Evolutionary conservation across 1,140 invertebrate genomes (phyloP), one percentile per base, ranked within the genome.

Genomic region (Drosophila punjabiensis): DNA sequence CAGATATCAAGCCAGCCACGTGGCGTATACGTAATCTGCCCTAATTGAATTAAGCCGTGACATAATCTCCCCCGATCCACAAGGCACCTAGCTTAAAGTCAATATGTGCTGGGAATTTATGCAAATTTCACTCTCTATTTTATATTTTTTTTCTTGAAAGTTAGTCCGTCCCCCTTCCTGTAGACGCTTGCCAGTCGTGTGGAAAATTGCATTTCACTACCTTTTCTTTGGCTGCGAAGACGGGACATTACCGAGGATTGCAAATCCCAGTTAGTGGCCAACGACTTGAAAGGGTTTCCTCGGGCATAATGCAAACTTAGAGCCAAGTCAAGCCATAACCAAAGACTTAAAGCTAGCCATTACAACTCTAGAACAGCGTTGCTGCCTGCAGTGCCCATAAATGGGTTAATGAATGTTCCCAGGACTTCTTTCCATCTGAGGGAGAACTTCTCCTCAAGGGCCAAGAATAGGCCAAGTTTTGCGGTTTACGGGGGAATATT

Each of bases 11-110:
- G 33, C 33, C 28, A 24, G 48, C 79, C 86, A 85, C 75, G 75
- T 90, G 82, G 76, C 86, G 86, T 90, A 90, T 90, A 53, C 86
- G 86, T 90, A 90, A 90, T 90, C 86, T 75, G 63, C 62, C 82
- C 84, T 90, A 90, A 90, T 90, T 90, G 86, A 90, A 90, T 90
- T 90, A 86, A 90, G 87, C 76, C 79, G 59, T 82, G 86, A 85
- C 79, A 90, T 90, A 86, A 85, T 81, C 79, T 41, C 79, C 45
- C 45, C 24, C 50, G 63, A 79, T 60, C 37, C 53, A 56, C 41
- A 48, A 47, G n/a, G 30, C 68, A 69, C 37, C 71, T 28, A 16
- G 58, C 62, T 80, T 58, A 53, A 74, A 79, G 62, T 66, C 61
- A 79, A 80, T 80, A 80, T 66, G 61, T 62, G 69, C 69, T 74